A percentile compares a stretch with the other conserved stretches of the same genome.
These are phyloP conservation scores for Choristoneura fumiferana DNA, from an alignment of 1,140 invertebrate species.

Conservation along the genomic window DNA sequence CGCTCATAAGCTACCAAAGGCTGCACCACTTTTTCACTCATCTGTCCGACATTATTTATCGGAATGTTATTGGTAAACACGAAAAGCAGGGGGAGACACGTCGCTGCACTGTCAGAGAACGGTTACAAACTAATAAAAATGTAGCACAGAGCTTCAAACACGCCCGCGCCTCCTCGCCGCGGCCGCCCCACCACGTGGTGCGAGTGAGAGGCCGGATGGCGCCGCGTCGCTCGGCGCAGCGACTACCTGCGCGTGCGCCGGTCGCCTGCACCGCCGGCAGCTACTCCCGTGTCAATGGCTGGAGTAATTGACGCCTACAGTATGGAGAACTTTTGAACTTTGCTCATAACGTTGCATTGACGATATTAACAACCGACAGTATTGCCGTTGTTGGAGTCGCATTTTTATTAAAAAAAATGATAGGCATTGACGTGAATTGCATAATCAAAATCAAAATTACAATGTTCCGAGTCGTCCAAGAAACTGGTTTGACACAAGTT, in stretches of 20 bases:
- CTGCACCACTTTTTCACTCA: conserved; percentile 63
- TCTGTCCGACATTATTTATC: conserved; percentile 67
- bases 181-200: conserved; percentile 64
- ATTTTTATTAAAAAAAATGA: too few relatives aligned
- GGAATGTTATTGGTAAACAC: conserved; percentile 54
- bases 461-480: too few relatives aligned
- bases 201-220: conserved; percentile 44
- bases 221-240: conserved; percentile 36
- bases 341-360: not conserved
- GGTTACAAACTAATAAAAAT: conserved; percentile 76
- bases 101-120: conserved; percentile 41
- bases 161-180: conserved; percentile 53
- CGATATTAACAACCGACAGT: conserved; percentile 1
- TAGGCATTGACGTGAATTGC: too few relatives aligned
- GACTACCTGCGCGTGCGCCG: conserved; percentile 71
- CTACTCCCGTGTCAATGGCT: conserved; percentile 70
- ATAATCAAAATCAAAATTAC: too few relatives aligned
- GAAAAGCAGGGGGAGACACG: conserved; percentile 9
- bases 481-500: too few relatives aligned
- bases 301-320: conserved; percentile 64
- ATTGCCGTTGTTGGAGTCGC: not conserved
- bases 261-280: conserved; percentile 55
- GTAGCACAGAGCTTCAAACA: conserved; percentile 63
- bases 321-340: conserved; percentile 28
- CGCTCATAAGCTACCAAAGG: conserved; percentile 53